A percentile compares a stretch with the other conserved stretches of the same genome.
Evolutionary conservation across 2,113 vertebrate genomes (phyloP).

Genomic region (Festucalex cinctus): DNA sequence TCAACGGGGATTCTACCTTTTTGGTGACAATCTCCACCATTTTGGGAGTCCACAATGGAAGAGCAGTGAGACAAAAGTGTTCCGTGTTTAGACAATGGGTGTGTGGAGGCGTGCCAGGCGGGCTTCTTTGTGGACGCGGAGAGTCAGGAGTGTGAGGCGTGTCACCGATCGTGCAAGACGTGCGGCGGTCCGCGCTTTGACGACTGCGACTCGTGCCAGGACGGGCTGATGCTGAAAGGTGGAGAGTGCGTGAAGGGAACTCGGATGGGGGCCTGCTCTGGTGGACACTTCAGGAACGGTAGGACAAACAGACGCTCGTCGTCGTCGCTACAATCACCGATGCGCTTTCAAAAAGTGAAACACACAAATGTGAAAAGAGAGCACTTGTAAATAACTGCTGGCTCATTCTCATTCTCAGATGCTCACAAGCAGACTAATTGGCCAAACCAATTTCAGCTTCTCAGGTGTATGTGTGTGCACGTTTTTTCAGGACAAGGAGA

Average conservation of each 20-base stretch:
- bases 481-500: conserved; percentile 33
- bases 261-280: conserved; percentile 15
- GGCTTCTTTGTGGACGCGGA: conserved; percentile 78
- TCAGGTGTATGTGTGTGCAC: not conserved
- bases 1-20: conserved; percentile 77
- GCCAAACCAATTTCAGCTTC: too few relatives aligned
- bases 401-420: not conserved
- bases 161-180: conserved; percentile 75
- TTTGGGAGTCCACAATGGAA: not conserved
- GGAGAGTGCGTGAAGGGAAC: conserved; percentile 69
- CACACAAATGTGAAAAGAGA: too few relatives aligned
- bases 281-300: conserved; percentile 72
- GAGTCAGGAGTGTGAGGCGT: conserved; percentile 77
- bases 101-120: conserved; percentile 73
- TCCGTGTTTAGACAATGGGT: conserved; percentile 51
- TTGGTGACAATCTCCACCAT: conserved; percentile 59
- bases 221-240: conserved; percentile 26
- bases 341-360: too few relatives aligned
- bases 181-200: conserved; percentile 73
- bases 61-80: not conserved
- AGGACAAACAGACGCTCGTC: conserved; percentile 23
- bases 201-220: conserved; percentile 78
- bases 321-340: too few relatives aligned
- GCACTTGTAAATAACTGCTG: too few relatives aligned
- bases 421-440: too few relatives aligned